Conservation (phyloP, 2,888 invertebrate species). For the Pyrrhosoma nymphula region DNA sequence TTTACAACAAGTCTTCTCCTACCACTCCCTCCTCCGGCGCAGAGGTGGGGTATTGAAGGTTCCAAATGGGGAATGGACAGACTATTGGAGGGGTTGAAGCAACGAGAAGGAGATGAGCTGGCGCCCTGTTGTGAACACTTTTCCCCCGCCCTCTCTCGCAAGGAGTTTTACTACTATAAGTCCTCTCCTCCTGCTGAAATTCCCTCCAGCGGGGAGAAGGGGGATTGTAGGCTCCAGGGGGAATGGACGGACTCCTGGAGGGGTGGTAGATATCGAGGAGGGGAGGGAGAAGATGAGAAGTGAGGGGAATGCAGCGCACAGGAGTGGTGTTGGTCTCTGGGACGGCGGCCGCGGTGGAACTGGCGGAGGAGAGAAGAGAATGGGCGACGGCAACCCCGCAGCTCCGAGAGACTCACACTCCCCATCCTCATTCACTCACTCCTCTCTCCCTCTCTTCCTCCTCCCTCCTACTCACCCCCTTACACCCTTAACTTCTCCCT, state of each 20-base stretch:
- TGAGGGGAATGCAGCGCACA: slow-evolving; percentile 17
- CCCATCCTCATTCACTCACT: neutral
- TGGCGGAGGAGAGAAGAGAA: slow-evolving; percentile 33
- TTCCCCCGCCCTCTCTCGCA: neutral
- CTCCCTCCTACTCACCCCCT: neutral
- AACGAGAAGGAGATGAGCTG: no score
- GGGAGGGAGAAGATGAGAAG: neutral
- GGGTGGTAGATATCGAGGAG: neutral
- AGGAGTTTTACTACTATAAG: neutral
- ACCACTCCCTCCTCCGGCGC: neutral
- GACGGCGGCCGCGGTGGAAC: slow-evolving; percentile 48
- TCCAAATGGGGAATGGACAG: neutral
- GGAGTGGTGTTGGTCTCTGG: slow-evolving; percentile 49
- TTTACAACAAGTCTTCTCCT: neutral
- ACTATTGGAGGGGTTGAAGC: no score
- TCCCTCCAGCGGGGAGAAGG: neutral
- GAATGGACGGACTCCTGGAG: neutral
- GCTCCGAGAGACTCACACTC: slow-evolving; percentile 12
- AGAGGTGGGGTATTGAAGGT: neutral
- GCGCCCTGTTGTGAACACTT: neutral
- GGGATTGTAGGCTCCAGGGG: slow-evolving; percentile 4
- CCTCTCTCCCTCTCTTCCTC: neutral
- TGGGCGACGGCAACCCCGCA: slow-evolving; percentile 54
- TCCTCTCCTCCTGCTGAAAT: neutral
- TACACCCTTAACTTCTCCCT: neutral